These are phyloP conservation scores for Gerris buenoi DNA, from an alignment of 1,140 invertebrate species.

Conservation along the genomic window DNA sequence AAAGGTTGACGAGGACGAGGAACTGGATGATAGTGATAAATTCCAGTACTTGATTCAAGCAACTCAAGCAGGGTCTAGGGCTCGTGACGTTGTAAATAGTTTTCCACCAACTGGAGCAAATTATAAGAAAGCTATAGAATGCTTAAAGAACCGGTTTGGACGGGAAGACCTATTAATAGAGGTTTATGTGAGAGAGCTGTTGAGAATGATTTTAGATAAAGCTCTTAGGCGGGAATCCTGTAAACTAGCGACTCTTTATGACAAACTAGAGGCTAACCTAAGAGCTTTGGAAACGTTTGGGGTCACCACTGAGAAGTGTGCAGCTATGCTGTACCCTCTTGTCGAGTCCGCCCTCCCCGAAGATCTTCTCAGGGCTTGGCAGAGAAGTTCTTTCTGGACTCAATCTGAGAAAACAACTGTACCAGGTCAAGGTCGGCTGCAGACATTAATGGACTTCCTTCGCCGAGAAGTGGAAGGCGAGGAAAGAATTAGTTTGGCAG, in stretches of 20 bases:
- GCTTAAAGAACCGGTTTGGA: conserved; percentile 16
- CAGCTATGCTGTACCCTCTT: conserved; percentile 24
- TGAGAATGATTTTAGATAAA: conserved; percentile 18
- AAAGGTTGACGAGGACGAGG: conserved; percentile 15
- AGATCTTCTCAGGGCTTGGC: conserved; percentile 23
- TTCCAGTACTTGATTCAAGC: conserved; percentile 17
- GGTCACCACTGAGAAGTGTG: conserved; percentile 24
- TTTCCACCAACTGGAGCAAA: conserved; percentile 14
- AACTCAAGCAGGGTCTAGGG: not conserved
- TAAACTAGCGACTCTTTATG: conserved; percentile 17
- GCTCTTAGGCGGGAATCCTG: conserved; percentile 8
- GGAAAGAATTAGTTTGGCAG: not conserved
- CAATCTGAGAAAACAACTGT: not conserved
- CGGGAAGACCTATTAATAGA: conserved; percentile 21
- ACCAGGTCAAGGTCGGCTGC: not conserved
- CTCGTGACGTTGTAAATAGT: conserved; percentile 5
- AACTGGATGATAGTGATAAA: conserved; percentile 14
- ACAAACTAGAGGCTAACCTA: conserved; percentile 24
- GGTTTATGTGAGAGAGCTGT: conserved; percentile 23
- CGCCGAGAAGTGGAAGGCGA: not conserved
- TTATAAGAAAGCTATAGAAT: conserved; percentile 18
- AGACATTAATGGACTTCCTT: not conserved
- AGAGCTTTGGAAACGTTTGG: conserved; percentile 23
- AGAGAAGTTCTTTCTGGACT: conserved; percentile 9
- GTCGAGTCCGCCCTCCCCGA: conserved; percentile 27